A percentile compares a stretch with the other conserved stretches of the same genome.
These are phyloP conservation scores for Agrotis ipsilon DNA, from an alignment of 2,888 invertebrate genomes.

Conservation along the genomic window DNA sequence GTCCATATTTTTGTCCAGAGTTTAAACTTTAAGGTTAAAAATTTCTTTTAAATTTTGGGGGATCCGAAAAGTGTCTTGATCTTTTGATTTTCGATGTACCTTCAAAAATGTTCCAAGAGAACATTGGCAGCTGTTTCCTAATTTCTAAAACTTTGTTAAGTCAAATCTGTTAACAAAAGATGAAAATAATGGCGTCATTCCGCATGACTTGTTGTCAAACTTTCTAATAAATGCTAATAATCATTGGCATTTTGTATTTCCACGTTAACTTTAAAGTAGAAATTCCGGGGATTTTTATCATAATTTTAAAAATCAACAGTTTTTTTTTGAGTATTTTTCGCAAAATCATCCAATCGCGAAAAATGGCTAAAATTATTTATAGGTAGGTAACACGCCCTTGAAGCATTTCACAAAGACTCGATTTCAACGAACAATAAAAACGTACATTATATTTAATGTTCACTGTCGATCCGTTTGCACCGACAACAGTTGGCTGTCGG, in stretches of 20 bases:
- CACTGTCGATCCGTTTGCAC: constrained; percentile 1
- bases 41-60: too few relatives aligned
- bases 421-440: constrained; percentile 35
- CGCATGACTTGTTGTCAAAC: not conserved
- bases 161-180: not conserved
- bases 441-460: constrained; percentile 11
- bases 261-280: too few relatives aligned
- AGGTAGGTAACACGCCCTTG: constrained; percentile 26
- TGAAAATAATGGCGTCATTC: not conserved
- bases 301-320: too few relatives aligned
- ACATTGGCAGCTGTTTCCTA: not conserved
- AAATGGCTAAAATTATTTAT: constrained; percentile 27
- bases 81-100: too few relatives aligned
- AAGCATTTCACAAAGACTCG: constrained; percentile 26
- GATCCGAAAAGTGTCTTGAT: too few relatives aligned
- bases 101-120: not conserved
- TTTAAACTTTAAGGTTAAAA: too few relatives aligned
- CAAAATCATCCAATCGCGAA: not conserved
- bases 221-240: not conserved
- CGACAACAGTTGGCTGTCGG: constrained; percentile 13
- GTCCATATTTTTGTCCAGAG: too few relatives aligned
- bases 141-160: not conserved
- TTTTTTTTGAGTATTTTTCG: not conserved
- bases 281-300: too few relatives aligned
- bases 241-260: too few relatives aligned